These are phyloP conservation scores for Pangasianodon gigas DNA, from an alignment of 2,113 vertebrate genomes.

Conservation along the genomic window DNA sequence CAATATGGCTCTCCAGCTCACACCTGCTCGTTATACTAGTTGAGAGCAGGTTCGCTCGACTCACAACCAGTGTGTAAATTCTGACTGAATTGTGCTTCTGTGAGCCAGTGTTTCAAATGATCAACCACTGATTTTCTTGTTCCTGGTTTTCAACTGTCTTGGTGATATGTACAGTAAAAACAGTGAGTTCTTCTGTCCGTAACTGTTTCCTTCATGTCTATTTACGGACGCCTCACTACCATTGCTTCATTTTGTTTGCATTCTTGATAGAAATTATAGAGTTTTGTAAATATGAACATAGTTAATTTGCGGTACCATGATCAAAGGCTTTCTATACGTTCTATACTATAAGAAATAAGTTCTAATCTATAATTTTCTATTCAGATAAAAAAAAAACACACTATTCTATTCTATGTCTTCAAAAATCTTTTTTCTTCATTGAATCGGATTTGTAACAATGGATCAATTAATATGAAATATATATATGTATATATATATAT, in stretches of 20 bases:
- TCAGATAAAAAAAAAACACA: too few relatives aligned
- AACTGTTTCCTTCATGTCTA: background rate
- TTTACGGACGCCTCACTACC: background rate
- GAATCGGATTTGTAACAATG: background rate
- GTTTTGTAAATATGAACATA: too few relatives aligned
- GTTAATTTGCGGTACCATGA: too few relatives aligned
- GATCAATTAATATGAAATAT: too few relatives aligned
- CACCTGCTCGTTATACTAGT: background rate
- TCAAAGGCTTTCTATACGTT: background rate
- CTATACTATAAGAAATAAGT: too few relatives aligned
- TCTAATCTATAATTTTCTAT: too few relatives aligned
- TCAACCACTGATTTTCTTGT: background rate
- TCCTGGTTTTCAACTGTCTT: background rate
- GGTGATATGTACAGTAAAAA: background rate
- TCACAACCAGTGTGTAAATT: too few relatives aligned
- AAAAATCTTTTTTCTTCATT: background rate
- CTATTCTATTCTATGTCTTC: background rate
- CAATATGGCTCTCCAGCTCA: background rate
- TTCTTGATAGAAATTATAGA: too few relatives aligned
- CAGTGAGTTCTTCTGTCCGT: background rate
- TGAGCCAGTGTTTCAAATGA: background rate
- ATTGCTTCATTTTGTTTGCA: background rate
- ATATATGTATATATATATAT: too few relatives aligned
- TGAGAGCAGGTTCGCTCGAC: too few relatives aligned
- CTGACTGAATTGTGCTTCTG: too few relatives aligned